These are phyloP conservation scores for Venusia cambrica DNA, from an alignment of 2,888 invertebrate genomes.

Conservation along the genomic window DNA sequence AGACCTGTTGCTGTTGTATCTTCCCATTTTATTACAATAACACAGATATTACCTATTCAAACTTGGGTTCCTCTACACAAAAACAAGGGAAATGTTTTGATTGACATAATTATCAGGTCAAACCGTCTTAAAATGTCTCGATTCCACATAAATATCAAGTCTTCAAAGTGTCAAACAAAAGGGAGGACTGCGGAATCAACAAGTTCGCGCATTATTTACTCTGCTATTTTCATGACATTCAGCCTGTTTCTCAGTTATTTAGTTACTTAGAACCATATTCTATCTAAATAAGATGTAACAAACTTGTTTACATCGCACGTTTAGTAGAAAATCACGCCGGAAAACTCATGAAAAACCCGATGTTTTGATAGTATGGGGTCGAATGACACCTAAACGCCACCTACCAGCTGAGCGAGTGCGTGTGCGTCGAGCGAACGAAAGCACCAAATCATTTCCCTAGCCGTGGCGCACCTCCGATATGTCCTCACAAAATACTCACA, in stretches of 20 bases:
- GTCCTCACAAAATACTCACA: constrained; percentile 79
- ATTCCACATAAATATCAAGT: constrained; percentile 52
- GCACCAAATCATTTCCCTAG: constrained; percentile 82
- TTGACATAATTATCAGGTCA: constrained; percentile 28
- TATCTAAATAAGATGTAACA: constrained; percentile 37
- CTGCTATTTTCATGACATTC: constrained; percentile 23
- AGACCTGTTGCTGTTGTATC: no score
- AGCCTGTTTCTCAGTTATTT: constrained; percentile 31
- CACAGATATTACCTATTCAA: constrained; percentile 24
- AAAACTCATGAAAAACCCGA: constrained; percentile 77
- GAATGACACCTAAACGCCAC: constrained; percentile 77
- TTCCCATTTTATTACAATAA: constrained; percentile 29
- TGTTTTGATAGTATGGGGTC: constrained; percentile 69
- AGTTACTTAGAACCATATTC: constrained; percentile 31
- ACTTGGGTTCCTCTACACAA: constrained; percentile 25
- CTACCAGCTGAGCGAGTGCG: constrained; percentile 79
- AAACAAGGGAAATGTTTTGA: constrained; percentile 27
- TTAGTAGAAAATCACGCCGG: constrained; percentile 70
- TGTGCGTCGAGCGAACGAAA: constrained; percentile 79
- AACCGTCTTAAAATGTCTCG: constrained; percentile 35
- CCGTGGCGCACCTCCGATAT: constrained; percentile 81
- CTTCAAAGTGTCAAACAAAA: constrained; percentile 66
- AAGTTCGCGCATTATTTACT: constrained; percentile 63
- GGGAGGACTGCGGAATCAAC: constrained; percentile 49
- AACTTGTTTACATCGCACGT: constrained; percentile 50